A percentile compares a stretch with the other conserved stretches of the same genome.
phyloP scores from a whole-genome alignment of 2,797 vertebrate genomes.

The Clamator glandarius region DNA sequence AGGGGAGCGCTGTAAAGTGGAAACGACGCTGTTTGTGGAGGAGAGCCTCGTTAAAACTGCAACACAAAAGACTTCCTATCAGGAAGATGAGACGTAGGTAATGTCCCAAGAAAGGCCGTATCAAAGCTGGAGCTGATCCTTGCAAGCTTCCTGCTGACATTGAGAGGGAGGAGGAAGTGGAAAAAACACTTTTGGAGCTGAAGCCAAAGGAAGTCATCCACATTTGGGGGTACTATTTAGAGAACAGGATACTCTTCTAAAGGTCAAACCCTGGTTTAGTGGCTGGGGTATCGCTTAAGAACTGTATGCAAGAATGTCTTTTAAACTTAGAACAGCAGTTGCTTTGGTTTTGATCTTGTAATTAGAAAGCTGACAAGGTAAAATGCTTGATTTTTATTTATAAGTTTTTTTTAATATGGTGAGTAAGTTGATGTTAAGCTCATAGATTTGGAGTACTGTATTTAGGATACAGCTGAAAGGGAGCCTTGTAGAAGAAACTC shows the following conservation, averaged over 20 bases:
- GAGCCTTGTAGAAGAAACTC: neutral
- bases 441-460: no score
- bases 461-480: neutral
- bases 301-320: neutral
- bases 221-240: neutral
- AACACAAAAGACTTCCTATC: neutral
- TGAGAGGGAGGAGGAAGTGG: neutral
- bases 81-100: conserved; percentile 4
- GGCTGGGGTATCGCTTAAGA: neutral
- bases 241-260: neutral
- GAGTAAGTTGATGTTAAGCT: neutral
- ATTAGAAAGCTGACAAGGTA: neutral
- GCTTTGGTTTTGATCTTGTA: neutral
- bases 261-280: neutral
- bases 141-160: conserved; percentile 35
- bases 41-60: neutral
- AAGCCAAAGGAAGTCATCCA: neutral
- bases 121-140: neutral
- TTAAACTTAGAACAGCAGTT: neutral
- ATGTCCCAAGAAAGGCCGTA: neutral
- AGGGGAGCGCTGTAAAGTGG: neutral
- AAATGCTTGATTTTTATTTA: neutral
- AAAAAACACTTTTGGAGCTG: neutral
- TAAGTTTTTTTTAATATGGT: neutral
- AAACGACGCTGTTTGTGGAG: neutral